Percentiles rank a stretch among this genome's conserved stretches.
These are phyloP conservation scores for chimpanzee (Pan troglodytes) DNA, from an alignment of 2,113 vertebrate genomes.

Conservation along the genomic window DNA sequence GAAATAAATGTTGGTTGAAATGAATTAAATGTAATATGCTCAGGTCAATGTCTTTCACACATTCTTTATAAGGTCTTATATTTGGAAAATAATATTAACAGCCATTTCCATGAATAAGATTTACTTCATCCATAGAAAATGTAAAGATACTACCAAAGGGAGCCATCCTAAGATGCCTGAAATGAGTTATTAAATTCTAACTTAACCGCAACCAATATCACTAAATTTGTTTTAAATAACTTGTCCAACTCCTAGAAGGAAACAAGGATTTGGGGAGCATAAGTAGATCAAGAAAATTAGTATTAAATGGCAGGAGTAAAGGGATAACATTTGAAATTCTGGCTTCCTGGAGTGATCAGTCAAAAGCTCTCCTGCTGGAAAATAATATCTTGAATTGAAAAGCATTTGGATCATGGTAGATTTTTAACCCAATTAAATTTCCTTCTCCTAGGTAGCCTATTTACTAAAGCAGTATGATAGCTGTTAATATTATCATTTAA, in stretches of 20 bases:
- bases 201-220: background rate
- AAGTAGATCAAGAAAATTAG: constrained; percentile 10
- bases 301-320: background rate
- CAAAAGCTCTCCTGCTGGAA: constrained; percentile 49
- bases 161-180: background rate
- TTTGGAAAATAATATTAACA: constrained; percentile 12
- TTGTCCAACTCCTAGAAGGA: background rate
- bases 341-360: background rate
- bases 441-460: constrained; percentile 10
- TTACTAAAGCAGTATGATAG: constrained; percentile 5
- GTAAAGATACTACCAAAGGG: background rate
- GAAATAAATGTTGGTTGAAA: background rate
- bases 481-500: constrained; percentile 5
- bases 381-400: constrained; percentile 44
- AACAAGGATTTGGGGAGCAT: background rate
- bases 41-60: background rate
- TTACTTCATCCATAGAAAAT: background rate
- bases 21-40: background rate
- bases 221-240: constrained; percentile 34
- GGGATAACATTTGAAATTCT: constrained; percentile 28
- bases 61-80: background rate
- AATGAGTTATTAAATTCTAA: constrained; percentile 1
- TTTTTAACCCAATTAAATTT: constrained; percentile 39
- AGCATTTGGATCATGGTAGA: background rate
- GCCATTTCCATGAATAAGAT: background rate